phyloP scores from a whole-genome alignment of 2,113 vertebrate species.

The Origma solitaria region DNA sequence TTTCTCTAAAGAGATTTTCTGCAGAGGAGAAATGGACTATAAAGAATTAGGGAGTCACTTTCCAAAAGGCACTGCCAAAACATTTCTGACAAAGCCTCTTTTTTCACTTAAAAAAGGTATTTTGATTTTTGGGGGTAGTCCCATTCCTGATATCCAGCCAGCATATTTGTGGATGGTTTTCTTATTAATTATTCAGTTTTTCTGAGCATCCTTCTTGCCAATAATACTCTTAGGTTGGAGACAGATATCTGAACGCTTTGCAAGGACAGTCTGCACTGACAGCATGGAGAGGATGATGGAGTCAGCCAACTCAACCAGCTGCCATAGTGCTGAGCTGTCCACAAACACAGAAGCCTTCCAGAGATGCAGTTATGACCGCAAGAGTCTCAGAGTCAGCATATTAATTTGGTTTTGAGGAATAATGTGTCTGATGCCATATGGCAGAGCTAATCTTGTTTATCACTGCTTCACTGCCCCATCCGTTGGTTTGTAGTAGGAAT shows the following conservation, averaged over 20 bases:
- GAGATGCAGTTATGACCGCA: neutral
- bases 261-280: neutral
- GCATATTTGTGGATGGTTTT: neutral
- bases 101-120: neutral
- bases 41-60: neutral
- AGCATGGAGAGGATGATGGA: neutral
- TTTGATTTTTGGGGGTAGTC: neutral
- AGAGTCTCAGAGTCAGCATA: neutral
- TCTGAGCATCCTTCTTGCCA: conserved; percentile 6
- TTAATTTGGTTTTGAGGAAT: neutral
- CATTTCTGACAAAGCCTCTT: neutral
- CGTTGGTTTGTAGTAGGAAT: neutral
- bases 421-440: neutral
- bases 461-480: neutral
- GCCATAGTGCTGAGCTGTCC: neutral
- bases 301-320: conserved; percentile 17
- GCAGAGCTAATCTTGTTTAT: neutral
- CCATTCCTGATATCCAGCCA: neutral
- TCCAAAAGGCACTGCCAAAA: neutral
- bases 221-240: conserved; percentile 25
- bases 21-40: neutral
- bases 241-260: neutral
- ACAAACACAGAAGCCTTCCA: neutral
- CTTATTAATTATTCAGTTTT: conserved; percentile 36
- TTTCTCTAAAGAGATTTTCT: neutral